A percentile compares a stretch with the other conserved stretches of the same genome.
Conservation (phyloP, 2,888 invertebrate species). For the Steinernema carpocapsae region DNA sequence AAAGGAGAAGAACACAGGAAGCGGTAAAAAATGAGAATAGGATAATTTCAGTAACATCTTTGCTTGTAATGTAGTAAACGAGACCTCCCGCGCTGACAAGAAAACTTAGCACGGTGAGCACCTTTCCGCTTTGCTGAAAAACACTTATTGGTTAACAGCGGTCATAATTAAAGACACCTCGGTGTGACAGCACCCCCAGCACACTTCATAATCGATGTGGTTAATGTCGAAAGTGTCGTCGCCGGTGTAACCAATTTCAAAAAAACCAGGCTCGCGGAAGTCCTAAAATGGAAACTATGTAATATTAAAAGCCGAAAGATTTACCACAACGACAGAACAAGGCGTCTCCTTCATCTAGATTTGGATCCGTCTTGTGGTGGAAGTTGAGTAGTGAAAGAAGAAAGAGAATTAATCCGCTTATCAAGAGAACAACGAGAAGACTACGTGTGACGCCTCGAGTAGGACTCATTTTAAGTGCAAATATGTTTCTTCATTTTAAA, state of each 20-base stretch:
- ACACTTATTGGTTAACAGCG: too few relatives aligned
- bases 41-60: background rate
- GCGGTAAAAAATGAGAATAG: background rate
- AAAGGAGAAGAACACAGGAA: background rate
- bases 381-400: too few relatives aligned
- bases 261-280: background rate
- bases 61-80: background rate
- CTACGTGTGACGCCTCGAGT: too few relatives aligned
- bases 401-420: too few relatives aligned
- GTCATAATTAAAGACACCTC: background rate
- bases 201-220: conserved; percentile 8
- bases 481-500: too few relatives aligned
- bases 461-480: too few relatives aligned
- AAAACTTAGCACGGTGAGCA: background rate
- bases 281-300: background rate
- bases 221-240: background rate
- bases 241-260: conserved; percentile 1
- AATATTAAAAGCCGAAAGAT: too few relatives aligned
- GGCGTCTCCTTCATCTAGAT: too few relatives aligned
- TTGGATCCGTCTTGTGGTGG: too few relatives aligned
- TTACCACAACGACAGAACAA: too few relatives aligned
- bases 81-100: background rate
- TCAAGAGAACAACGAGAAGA: too few relatives aligned
- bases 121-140: background rate
- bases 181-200: background rate